Conservation (phyloP, 2,888 invertebrate species). For the Stegophylla sp. region DNA sequence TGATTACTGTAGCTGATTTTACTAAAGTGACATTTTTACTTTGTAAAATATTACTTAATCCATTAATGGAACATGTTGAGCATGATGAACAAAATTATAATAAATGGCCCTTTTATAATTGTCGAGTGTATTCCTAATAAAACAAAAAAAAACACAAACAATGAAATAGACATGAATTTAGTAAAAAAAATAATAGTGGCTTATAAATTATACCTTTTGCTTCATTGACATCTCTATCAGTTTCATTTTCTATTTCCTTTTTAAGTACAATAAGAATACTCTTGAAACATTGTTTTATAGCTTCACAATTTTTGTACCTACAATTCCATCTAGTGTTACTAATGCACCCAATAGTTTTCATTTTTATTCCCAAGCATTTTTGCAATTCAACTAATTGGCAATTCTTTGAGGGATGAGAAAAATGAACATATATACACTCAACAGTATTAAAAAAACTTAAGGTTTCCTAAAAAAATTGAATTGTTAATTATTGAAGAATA, state of each 20-base stretch:
- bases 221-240: conserved; percentile 16
- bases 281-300: conserved; percentile 6
- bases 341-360: not conserved
- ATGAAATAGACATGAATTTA: not conserved
- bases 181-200: not conserved
- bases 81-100: conserved; percentile 18
- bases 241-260: conserved; percentile 14
- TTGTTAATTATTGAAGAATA: no score
- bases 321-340: conserved; percentile 9
- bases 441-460: no score
- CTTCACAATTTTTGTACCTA: not conserved
- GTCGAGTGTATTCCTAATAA: conserved; percentile 5
- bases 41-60: conserved; percentile 3
- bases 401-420: conserved; percentile 11
- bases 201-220: conserved; percentile 6
- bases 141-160: not conserved
- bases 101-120: conserved; percentile 11
- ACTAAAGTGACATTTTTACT: conserved; percentile 2
- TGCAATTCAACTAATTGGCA: not conserved
- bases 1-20: conserved; percentile 6
- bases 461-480: no score
- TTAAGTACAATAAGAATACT: not conserved
- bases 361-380: conserved; percentile 4
- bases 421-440: no score
- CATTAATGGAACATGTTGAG: not conserved